Evolutionary conservation across 2,888 invertebrate species (phyloP), one percentile per base, ranked within the genome.

Genomic region (Drosophila kanekoi): DNA sequence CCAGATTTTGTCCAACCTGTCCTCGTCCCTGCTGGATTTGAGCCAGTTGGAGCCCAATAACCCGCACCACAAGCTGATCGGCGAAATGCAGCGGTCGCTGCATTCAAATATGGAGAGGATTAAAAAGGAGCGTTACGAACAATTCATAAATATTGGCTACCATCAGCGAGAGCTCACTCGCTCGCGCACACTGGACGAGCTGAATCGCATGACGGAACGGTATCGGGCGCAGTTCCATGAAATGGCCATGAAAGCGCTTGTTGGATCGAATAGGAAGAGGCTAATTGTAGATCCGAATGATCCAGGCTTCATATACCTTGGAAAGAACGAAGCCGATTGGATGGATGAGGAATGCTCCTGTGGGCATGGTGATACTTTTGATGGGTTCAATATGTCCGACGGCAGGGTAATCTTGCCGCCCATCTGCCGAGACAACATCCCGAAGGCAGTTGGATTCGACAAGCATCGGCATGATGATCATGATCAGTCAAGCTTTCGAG

Each of bases 31-130:
- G 0, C 9, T 63, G 6, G 13, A 44, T 1, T 3, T n/a, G 0
- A 32, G 13, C 1, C 60, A 77, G 4, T 54, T 63, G 20, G 33
- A 62, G 4, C 40, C 58, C 8, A 18, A 81, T 43, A 89, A 84
- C 53, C 18, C 9, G 11, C 65, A 79, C 32, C 90, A 91, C 28
- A 76, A 56, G 38, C 28, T 47, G 8, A 52, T 83, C 0, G 45
- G 68, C 5, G 35, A 61, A 9, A 47, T 83, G 59, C 77, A 89
- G 45, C 35, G 71, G 1, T 79, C 77, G 0, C 52, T 86, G 13
- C 52, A 54, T 0, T 1, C 1, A 0, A 53, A 72, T 6, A 41
- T 81, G 38, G 52, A 62, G 2, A 14, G 16, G 5, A 18, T 83
- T 2, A 81, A 83, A 23, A 41, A n/a, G 6, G 44, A 69, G 0